Evolutionary conservation across 2,888 invertebrate species (phyloP), one percentile per base, ranked within the genome.

Genomic region (Strigamia transsilvanica): DNA sequence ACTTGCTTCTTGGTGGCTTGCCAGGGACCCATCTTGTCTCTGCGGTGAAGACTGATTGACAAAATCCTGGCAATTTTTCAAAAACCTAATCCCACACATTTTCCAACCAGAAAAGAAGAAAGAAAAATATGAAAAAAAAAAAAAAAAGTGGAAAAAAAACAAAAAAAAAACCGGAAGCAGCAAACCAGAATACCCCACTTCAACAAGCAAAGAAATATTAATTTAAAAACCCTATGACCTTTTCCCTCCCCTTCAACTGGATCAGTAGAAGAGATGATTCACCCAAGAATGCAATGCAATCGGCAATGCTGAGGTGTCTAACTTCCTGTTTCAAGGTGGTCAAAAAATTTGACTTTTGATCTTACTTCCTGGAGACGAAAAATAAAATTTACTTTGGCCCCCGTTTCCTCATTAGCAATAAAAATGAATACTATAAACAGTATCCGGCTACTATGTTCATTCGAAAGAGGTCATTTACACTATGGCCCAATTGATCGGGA

Each of bases 1-100:
- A 73, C 73, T 73, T 73, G 73, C 73, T 73, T 73, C n/a, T 73
- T 73, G 73, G 73, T 73, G 73, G 73, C 73, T 73, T 73, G 73
- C 73, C 73, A 73, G 73, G 32, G 73, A 73, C 27, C 73, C 73
- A 73, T 73, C 73, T 73, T 73, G 73, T 73, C 73, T 73, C 73
- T 73, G 73, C 73, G 73, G 73, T 73, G 73, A 73, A 73, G 73
- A 73, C 73, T 73, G 73, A 73, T 73, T 73, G 73, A 73, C 73
- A 73, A 73, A 73, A 73, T 73, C 73, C 73, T 73, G 73, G 73
- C 73, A 73, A 73, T 73, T 73, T 73, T 73, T 73, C 73, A 73
- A 73, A 73, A 73, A 73, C 73, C 73, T 32, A 73, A 73, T 73
- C 32, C 73, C 27, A 73, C 73, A 32, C 23, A 66, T 66, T 66